Evolutionary conservation across 1,140 invertebrate species (phyloP), one percentile per base, ranked within the genome.

Genomic region (Tetranychus cinnabarinus): DNA sequence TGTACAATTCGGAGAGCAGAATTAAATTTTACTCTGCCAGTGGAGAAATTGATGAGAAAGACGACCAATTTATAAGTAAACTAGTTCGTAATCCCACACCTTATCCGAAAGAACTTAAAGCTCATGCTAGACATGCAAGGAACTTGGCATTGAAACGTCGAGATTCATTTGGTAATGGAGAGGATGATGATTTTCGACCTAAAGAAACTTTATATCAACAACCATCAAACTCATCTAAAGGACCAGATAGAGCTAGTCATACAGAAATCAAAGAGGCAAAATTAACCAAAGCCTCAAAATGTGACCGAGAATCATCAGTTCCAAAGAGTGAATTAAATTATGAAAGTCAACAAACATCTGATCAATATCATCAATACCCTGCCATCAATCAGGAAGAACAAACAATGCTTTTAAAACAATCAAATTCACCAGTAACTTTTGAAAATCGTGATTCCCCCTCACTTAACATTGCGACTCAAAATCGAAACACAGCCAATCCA

Each of bases 21-120:
- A 83, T 92, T 65, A 91, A 89, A 72, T 91, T 92, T 72, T 84
- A 81, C 39, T 86, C 89, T 70, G 73, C 73, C 13, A 60, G 60
- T 13, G 34, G 55, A 3, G 35, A 56, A 81, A 63, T 62, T 54
- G 64, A 61, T 47, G 66, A 65, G 31, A 61, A 65, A 6, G 63
- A 62, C 34, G 63, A 67, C 47, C 5, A 61, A 7, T 61, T 60
- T 65, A 73, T 88, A 84, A 90, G 87, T 66, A 85, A 85, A 63
- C 97, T 97, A 75, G 85, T 93, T 59, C 81, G 93, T 61, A 91
- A 97, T 75, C 93, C 95, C 70, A 97, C 93, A 62, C 93, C 93
- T 63, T 95, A 99, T 79, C 95, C 95, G 7, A 86, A 78, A 63
- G 92, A 97, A 71, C 76, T 97, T 63, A 92, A 92, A 76, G 85